phyloP scores from a whole-genome alignment of 1,140 invertebrate species.

The Apis dorsata region DNA sequence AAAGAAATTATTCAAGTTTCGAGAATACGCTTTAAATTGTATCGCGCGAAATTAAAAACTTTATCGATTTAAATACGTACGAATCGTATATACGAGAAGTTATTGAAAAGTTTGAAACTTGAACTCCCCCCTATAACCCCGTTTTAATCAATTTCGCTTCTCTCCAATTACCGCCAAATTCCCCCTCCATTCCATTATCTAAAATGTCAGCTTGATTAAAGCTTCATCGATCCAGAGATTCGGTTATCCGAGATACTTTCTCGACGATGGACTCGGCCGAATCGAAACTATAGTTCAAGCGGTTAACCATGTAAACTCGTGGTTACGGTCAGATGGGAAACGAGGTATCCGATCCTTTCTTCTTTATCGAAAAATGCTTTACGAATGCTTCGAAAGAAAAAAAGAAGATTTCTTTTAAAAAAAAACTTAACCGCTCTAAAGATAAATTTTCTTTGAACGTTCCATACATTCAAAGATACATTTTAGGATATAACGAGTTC shows the following conservation, averaged over 20 bases:
- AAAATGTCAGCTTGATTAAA: background rate
- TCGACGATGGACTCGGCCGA: background rate
- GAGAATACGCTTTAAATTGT: no score
- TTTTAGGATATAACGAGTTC: background rate
- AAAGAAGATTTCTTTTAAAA: no score
- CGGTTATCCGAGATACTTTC: conserved; percentile 4
- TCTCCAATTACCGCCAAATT: background rate
- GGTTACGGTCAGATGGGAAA: background rate
- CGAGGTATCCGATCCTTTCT: background rate
- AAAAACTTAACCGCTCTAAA: no score
- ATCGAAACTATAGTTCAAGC: background rate
- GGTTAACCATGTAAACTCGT: background rate
- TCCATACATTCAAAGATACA: no score
- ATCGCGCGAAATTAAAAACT: no score
- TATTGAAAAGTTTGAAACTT: background rate
- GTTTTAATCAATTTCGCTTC: conserved; percentile 5
- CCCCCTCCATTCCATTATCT: background rate
- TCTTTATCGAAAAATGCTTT: background rate
- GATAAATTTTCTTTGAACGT: no score
- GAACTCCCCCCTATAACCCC: background rate
- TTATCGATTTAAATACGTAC: no score
- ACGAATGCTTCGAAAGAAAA: no score
- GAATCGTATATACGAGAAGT: background rate
- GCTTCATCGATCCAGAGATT: background rate
- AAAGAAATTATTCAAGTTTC: no score